These are phyloP conservation scores for Muscicapa comitata DNA, from an alignment of 2,797 vertebrate genomes.

Conservation along the genomic window DNA sequence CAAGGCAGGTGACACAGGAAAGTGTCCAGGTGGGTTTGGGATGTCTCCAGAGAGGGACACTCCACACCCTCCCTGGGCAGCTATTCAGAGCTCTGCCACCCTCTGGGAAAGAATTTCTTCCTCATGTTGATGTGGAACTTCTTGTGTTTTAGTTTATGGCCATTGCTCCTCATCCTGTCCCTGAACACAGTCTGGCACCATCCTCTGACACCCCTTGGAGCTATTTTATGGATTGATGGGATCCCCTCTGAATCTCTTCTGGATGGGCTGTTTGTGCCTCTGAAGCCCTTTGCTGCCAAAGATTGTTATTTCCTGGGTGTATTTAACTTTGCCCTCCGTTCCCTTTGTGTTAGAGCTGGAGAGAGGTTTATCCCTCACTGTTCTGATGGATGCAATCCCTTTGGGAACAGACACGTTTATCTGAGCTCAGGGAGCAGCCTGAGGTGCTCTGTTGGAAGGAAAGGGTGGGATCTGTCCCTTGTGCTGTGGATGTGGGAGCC, in stretches of 20 bases:
- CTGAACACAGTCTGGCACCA: neutral
- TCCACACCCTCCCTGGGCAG: neutral
- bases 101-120: neutral
- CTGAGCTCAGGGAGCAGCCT: neutral
- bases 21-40: neutral
- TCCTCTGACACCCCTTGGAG: neutral
- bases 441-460: neutral
- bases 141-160: neutral
- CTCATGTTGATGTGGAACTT: neutral
- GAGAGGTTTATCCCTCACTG: neutral
- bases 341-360: neutral
- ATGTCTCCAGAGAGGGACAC: neutral
- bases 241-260: neutral
- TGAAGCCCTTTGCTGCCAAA: neutral
- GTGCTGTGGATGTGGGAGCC: too few species aligned
- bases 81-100: neutral
- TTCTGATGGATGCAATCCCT: neutral
- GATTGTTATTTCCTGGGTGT: rapidly evolving
- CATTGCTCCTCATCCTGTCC: neutral
- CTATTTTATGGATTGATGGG: neutral
- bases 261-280: neutral
- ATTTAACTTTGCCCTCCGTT: neutral
- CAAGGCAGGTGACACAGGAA: neutral
- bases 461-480: rapidly evolving
- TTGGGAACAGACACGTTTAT: rapidly evolving